phyloP scores from a whole-genome alignment of 1,140 invertebrate species.

The Drosophila mauritiana region DNA sequence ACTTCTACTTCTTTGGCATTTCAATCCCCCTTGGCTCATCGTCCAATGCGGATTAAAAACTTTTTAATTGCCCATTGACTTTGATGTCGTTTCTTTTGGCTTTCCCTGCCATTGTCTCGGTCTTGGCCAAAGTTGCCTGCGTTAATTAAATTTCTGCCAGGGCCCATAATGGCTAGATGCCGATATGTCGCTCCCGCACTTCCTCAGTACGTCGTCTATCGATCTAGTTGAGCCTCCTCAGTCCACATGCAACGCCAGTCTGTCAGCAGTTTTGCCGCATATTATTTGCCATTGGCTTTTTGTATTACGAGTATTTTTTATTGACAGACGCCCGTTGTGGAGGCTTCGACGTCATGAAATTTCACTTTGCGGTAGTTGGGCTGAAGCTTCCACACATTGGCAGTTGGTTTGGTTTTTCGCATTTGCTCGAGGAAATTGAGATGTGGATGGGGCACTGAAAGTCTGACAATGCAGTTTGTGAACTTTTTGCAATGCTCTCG shows the following conservation, averaged over 20 bases:
- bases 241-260: slow-evolving; percentile 5
- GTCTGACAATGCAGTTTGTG: slow-evolving; percentile 47
- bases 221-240: slow-evolving; percentile 14
- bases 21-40: background rate
- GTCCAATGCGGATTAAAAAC: slow-evolving; percentile 49
- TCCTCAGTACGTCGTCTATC: slow-evolving; percentile 12
- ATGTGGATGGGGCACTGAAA: slow-evolving; percentile 5
- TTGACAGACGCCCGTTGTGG: slow-evolving; percentile 62
- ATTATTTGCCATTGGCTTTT: slow-evolving; percentile 69
- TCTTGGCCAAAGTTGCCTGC: slow-evolving; percentile 35
- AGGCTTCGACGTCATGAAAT: slow-evolving; percentile 57
- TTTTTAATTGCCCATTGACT: slow-evolving; percentile 72
- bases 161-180: slow-evolving; percentile 64
- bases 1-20: slow-evolving; percentile 1
- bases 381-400: slow-evolving; percentile 28
- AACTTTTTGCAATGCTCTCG: slow-evolving; percentile 36
- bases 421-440: slow-evolving; percentile 27
- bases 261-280: slow-evolving; percentile 62
- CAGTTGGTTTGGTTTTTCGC: slow-evolving; percentile 37
- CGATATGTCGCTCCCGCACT: slow-evolving; percentile 39
- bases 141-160: slow-evolving; percentile 72
- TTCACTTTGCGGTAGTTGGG: slow-evolving; percentile 68
- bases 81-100: slow-evolving; percentile 36
- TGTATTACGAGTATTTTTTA: slow-evolving; percentile 55
- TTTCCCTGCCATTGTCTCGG: slow-evolving; percentile 40